Conservation (phyloP, 2,797 vertebrate genomes). For the Nasua narica region DNA sequence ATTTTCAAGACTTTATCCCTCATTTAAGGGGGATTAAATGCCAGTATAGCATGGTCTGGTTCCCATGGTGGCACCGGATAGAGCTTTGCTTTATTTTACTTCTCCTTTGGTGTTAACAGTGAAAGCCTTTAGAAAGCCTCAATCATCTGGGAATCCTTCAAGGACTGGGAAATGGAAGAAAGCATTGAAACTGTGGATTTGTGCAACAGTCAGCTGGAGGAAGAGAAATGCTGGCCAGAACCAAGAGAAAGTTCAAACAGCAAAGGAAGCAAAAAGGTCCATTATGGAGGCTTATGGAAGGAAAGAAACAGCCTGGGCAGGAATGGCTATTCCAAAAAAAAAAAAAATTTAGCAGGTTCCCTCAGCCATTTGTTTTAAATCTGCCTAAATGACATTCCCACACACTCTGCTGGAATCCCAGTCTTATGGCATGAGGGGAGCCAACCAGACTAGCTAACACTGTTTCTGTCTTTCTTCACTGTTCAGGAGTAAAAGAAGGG, state of each 20-base stretch:
- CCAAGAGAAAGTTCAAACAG: background rate
- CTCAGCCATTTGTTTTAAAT: background rate
- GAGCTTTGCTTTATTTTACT: background rate
- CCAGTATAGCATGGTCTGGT: background rate
- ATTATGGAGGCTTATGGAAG: background rate
- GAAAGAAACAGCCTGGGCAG: background rate
- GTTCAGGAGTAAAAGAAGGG: background rate
- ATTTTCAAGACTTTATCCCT: background rate
- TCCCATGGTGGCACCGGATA: background rate
- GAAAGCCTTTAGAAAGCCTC: conserved; percentile 46
- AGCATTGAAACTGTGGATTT: background rate
- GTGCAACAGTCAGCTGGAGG: background rate
- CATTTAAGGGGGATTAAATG: background rate
- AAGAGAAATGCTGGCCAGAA: conserved; percentile 1
- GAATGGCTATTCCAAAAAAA: conserved; percentile 21
- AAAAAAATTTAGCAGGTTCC: background rate
- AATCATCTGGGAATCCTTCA: background rate
- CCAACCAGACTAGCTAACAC: background rate
- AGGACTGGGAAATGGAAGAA: background rate
- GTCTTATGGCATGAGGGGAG: background rate
- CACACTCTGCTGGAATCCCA: background rate
- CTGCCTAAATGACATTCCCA: background rate
- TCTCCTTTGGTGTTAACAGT: conserved; percentile 12
- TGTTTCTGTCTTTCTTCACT: background rate
- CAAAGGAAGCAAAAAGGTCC: conserved; percentile 1